Base-by-base conservation (phyloP, 2,797 vertebrate species). In the Melanotaenia boesemani region DNA sequence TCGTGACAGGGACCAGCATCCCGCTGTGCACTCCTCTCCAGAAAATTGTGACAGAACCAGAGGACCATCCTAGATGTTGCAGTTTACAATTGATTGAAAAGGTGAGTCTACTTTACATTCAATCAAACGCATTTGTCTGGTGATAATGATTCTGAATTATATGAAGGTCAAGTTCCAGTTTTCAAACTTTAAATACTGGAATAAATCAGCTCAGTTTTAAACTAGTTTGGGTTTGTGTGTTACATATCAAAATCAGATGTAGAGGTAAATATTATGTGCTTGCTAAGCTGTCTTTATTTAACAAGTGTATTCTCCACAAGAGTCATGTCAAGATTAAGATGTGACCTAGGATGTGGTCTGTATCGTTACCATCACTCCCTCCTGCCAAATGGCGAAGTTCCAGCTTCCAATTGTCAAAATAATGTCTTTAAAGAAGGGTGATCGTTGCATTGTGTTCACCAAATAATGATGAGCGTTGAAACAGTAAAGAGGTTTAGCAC, bases 361-460 rank as follows among this genome's bases (percentile, higher is more conserved):
- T 80, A 54, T 63, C 55, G 58, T 95, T 95, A 99, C 98, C 89
- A 84, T 91, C 62, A 96, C 75, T 16, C 92, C 95, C 88, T 99
- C 98, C 82, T 95, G 97, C 97, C 97, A 99, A 89, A 99, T 95
- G 85, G 97, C 95, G 79, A 99, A 94, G 37, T 94, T 96, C 93
- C 87, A 95, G 22, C 94, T 94, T 62, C 96, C 96, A 1, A 93
- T 62, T 1, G 95, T 96, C 83, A 99, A 94, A 85, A 98, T 26
- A 48, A 98, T 93, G 82, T 98, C 96, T 58, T 93, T 94, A 78
- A 97, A 97, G 90, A 99, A 98, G 0, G 97, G 97, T 2, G 97
- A 99, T 48, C 93, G 92, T 81, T 96, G 95, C 2, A 98, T 71
- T 0, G 96, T 96, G 68, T 96, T 95, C 46, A 99, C 93, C 22